Percentiles rank a stretch among this genome's conserved stretches.
phyloP scores from a whole-genome alignment of 2,888 invertebrate genomes.

The Synergus umbraculus region DNA sequence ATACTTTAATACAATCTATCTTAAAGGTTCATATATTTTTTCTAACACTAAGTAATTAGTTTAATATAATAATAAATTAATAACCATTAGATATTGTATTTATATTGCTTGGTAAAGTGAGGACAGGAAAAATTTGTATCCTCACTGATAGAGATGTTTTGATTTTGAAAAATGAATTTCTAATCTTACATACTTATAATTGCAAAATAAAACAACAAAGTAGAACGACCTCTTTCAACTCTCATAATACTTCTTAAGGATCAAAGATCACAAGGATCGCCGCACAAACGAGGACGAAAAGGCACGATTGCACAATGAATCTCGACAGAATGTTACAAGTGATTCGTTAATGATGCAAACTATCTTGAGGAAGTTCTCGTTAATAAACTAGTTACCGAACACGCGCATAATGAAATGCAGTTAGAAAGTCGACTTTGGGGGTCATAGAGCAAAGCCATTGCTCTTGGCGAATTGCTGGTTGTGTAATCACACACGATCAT shows the following conservation, averaged over 20 bases:
- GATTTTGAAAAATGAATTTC: too few species aligned
- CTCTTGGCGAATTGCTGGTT: slow-evolving; percentile 49
- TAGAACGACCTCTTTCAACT: neutral
- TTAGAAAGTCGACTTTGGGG: slow-evolving; percentile 65
- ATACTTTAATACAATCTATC: too few species aligned
- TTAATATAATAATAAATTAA: too few species aligned
- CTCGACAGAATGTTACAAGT: slow-evolving; percentile 22
- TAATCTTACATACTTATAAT: neutral
- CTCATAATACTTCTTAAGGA: neutral
- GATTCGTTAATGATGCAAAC: slow-evolving; percentile 38
- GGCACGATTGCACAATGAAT: slow-evolving; percentile 5
- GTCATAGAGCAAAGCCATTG: slow-evolving; percentile 68
- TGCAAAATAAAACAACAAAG: neutral
- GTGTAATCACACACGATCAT: slow-evolving; percentile 39
- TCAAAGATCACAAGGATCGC: slow-evolving; percentile 24
- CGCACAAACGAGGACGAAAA: slow-evolving; percentile 19
- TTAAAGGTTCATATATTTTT: too few species aligned
- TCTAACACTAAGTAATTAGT: too few species aligned
- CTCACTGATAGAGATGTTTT: too few species aligned
- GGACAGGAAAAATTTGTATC: too few species aligned
- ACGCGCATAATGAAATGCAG: slow-evolving; percentile 53
- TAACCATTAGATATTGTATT: too few species aligned
- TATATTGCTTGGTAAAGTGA: too few species aligned
- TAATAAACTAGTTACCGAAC: slow-evolving; percentile 43
- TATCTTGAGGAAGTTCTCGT: slow-evolving; percentile 46